A percentile compares a stretch with the other conserved stretches of the same genome.
These are phyloP conservation scores for Machimus atricapillus DNA, from an alignment of 2,888 invertebrate species.

Conservation along the genomic window DNA sequence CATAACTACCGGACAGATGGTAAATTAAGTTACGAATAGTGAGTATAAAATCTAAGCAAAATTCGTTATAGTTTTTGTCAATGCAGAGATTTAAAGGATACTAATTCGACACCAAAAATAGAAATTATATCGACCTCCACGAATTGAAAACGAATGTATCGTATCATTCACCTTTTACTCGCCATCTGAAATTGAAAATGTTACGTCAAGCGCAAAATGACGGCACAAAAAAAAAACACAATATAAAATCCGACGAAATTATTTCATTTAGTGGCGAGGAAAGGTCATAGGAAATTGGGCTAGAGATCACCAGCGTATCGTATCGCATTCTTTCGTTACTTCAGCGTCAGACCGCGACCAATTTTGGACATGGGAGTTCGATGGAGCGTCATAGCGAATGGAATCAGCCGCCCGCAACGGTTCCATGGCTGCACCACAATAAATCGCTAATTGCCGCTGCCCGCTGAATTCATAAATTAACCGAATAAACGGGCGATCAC, in stretches of 20 bases:
- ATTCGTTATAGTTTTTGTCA: neutral
- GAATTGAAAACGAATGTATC: neutral
- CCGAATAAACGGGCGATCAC: neutral
- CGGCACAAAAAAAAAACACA: neutral
- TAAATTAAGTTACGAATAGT: neutral
- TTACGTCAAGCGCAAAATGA: neutral
- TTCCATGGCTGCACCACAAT: neutral
- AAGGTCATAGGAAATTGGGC: neutral
- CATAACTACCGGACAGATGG: too few species aligned
- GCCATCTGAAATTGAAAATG: neutral
- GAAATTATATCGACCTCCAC: neutral
- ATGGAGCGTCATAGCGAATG: neutral
- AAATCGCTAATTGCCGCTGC: neutral
- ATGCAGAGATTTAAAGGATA: too few species aligned
- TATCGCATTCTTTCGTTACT: neutral
- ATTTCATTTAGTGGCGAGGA: neutral
- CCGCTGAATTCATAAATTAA: neutral
- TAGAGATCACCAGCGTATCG: neutral
- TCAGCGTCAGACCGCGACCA: neutral
- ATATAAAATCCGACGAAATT: neutral
- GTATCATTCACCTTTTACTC: neutral
- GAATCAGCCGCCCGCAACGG: neutral
- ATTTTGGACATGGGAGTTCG: neutral
- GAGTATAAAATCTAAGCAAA: neutral
- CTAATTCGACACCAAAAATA: neutral